phyloP scores from a whole-genome alignment of 2,888 invertebrate genomes.

The Axea sp. region DNA sequence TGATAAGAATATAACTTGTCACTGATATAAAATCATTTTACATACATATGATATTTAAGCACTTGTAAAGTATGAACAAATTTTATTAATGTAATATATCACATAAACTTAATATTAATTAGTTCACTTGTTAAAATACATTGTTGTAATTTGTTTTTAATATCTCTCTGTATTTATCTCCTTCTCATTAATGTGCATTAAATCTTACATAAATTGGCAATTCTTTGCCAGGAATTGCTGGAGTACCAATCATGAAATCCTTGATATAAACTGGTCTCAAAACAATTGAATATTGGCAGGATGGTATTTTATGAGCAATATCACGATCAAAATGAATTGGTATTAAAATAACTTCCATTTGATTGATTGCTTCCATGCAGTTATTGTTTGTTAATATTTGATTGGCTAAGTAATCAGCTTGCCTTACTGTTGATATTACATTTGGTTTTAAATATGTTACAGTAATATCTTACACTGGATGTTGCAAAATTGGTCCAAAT shows the following conservation, averaged over 20 bases:
- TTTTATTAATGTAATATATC: too few species aligned
- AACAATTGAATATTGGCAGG: constrained; percentile 96
- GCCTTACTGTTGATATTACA: constrained; percentile 92
- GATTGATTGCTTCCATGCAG: constrained; percentile 86
- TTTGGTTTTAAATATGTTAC: constrained; percentile 94
- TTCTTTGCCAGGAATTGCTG: constrained; percentile 93
- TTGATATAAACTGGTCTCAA: constrained; percentile 96
- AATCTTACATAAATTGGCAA: constrained; percentile 89
- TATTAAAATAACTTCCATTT: constrained; percentile 97
- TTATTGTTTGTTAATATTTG: constrained; percentile 86
- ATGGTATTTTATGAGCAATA: constrained; percentile 90
- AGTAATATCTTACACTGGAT: constrained; percentile 95
- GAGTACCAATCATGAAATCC: constrained; percentile 99
- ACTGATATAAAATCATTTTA: too few species aligned
- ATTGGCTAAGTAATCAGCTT: constrained; percentile 94
- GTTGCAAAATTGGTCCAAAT: constrained; percentile 93
- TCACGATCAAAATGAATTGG: constrained; percentile 98
- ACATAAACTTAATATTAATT: too few species aligned
- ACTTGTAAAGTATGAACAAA: too few species aligned
- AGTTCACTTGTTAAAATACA: neutral
- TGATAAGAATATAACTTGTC: too few species aligned
- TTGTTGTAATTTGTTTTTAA: too few species aligned
- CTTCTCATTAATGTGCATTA: too few species aligned
- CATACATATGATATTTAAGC: too few species aligned
- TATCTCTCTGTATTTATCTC: too few species aligned